These are phyloP conservation scores for Agrilus planipennis DNA, from an alignment of 1,140 invertebrate genomes.

Conservation along the genomic window DNA sequence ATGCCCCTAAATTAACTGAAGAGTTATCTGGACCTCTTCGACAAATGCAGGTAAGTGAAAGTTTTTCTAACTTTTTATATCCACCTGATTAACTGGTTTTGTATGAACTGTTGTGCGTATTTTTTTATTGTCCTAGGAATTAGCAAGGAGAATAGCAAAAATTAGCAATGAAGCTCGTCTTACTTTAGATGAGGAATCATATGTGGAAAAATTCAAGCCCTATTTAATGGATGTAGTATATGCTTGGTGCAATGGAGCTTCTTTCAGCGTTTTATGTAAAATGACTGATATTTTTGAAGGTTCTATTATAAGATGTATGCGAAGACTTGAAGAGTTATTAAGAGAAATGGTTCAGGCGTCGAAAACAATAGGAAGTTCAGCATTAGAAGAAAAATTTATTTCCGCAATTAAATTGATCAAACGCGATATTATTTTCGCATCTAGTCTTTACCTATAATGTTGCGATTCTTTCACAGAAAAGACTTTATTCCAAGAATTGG, in stretches of 20 bases:
- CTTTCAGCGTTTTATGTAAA: conserved; percentile 87
- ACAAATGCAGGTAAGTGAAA: conserved; percentile 63
- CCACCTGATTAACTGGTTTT: too few relatives aligned
- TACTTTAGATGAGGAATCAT: conserved; percentile 79
- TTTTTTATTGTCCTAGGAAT: too few relatives aligned
- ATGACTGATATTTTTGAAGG: conserved; percentile 99
- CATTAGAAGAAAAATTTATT: conserved; percentile 93
- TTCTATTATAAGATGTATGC: conserved; percentile 95
- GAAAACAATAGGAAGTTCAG: conserved; percentile 93
- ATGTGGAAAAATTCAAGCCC: conserved; percentile 89
- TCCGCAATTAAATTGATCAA: conserved; percentile 88
- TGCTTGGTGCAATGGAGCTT: conserved; percentile 88
- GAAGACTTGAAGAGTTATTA: conserved; percentile 89
- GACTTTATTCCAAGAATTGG: too few relatives aligned
- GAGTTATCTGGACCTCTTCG: conserved; percentile 77
- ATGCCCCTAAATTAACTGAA: conserved; percentile 72
- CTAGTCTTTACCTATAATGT: conserved; percentile 86
- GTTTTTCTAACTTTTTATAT: too few relatives aligned
- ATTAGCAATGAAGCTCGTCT: conserved; percentile 86
- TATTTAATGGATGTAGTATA: conserved; percentile 96
- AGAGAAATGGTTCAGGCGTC: conserved; percentile 92
- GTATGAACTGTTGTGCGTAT: too few relatives aligned
- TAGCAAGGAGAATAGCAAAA: conserved; percentile 81
- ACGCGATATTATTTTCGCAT: conserved; percentile 97
- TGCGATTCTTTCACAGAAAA: too few relatives aligned